Percentiles rank a stretch among this genome's conserved stretches.
Evolutionary conservation across 2,113 vertebrate genomes (phyloP).

Genomic region (Chlorodrepanis virens): DNA sequence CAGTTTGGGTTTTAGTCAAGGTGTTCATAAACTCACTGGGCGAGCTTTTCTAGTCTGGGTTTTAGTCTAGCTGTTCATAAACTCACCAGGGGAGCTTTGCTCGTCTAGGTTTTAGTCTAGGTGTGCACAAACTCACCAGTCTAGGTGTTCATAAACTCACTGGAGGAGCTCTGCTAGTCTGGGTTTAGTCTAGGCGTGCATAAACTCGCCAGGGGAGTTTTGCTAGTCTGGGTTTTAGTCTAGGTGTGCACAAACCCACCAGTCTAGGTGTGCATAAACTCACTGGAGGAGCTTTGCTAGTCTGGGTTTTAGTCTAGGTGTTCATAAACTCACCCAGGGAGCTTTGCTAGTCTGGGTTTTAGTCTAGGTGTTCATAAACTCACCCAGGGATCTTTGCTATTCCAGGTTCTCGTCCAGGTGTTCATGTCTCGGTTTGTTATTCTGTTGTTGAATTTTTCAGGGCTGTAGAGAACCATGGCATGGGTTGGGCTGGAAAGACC

Average conservation of each 20-base stretch:
- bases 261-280: too few species aligned
- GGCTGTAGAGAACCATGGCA: rapidly evolving
- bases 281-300: too few species aligned
- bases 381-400: too few species aligned
- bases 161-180: background rate
- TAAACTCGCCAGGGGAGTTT: background rate
- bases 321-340: too few species aligned
- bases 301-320: too few species aligned
- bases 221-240: background rate
- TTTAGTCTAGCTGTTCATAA: background rate
- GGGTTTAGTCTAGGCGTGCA: background rate
- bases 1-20: background rate
- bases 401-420: background rate
- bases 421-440: rapidly evolving
- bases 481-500: background rate
- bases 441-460: background rate
- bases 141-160: too few species aligned
- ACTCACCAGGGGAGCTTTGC: too few species aligned
- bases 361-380: too few species aligned
- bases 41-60: background rate
- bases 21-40: background rate
- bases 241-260: background rate
- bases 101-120: too few species aligned
- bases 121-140: too few species aligned
- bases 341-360: too few species aligned